A percentile compares a stretch with the other conserved stretches of the same genome.
Conservation (phyloP, 2,797 vertebrate genomes). For the Harpagifer antarcticus region DNA sequence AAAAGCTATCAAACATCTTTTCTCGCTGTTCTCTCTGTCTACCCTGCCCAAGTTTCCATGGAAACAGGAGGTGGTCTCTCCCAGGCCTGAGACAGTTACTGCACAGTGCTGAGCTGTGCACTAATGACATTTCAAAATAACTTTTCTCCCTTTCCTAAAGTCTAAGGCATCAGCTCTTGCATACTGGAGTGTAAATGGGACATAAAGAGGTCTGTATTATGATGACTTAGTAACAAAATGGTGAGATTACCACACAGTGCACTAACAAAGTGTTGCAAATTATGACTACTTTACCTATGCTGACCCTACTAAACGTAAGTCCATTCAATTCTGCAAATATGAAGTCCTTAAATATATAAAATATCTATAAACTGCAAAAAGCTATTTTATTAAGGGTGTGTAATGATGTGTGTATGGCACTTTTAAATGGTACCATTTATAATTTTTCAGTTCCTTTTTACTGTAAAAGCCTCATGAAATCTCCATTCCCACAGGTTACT, state of each 20-base stretch:
- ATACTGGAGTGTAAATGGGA: slow-evolving; percentile 40
- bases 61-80: slow-evolving; percentile 85
- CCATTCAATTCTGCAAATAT: slow-evolving; percentile 27
- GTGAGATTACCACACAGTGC: background rate
- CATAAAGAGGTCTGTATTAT: slow-evolving; percentile 32
- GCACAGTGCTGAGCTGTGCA: slow-evolving; percentile 75
- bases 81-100: slow-evolving; percentile 77
- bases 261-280: background rate
- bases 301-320: slow-evolving; percentile 15
- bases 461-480: slow-evolving; percentile 29
- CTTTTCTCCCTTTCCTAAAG: slow-evolving; percentile 71
- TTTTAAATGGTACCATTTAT: slow-evolving; percentile 25
- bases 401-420: slow-evolving; percentile 55
- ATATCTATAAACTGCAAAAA: slow-evolving; percentile 37
- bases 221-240: slow-evolving; percentile 38
- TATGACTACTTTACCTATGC: slow-evolving; percentile 11
- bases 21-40: slow-evolving; percentile 69
- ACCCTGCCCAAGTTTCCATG: slow-evolving; percentile 85
- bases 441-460: slow-evolving; percentile 42
- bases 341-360: slow-evolving; percentile 13
- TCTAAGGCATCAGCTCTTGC: slow-evolving; percentile 57
- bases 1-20: slow-evolving; percentile 57
- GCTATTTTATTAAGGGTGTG: slow-evolving; percentile 43
- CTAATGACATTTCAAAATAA: slow-evolving; percentile 82
- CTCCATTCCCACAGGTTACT: slow-evolving; percentile 45